Evolutionary conservation across 2,888 invertebrate species (phyloP), one percentile per base, ranked within the genome.

Genomic region (Tyria jacobaeae): DNA sequence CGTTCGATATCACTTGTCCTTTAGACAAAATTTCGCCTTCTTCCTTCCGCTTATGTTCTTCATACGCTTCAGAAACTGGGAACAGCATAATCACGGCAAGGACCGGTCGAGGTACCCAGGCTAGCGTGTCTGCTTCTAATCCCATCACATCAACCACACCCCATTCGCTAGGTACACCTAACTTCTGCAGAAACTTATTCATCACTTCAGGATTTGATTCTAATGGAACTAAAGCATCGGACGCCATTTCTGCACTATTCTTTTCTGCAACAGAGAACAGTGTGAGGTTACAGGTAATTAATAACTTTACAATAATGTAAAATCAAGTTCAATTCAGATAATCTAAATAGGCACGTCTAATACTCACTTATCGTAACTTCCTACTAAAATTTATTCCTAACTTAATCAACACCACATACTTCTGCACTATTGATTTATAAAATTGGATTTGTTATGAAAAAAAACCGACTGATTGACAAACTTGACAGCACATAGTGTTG

Each of bases 111-210:
- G 99, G 98, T 41, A 99, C 96, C 95, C 97, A 97, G 10, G 96
- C 96, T 58, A 99, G 94, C 83, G 98, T 94, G 71, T 99, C 99
- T 2, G 96, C 94, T 68, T 99, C 99, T 75, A 99, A 93, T 0
- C 99, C 98, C 89, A 97, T 97, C 6, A 99, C 97, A 94, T 99
- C 99, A n/a, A 96, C 96, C 68, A 99, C 95, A 71, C 95, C 95
- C 96, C 97, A 98, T 76, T 96, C 95, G 55, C 92, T 90, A 6
- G 97, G 95, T 60, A 98, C 97, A 44, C 99, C 99, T 82, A 98
- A 88, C 82, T 96, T 96, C 75, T 96, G 95, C 65, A 97, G 94
- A 87, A 97, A 97, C 95, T 97, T 95, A 74, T 95, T 95, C 88
- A 95, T 92, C 39, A 95, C 95, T 85, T 95, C 95, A 12, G 95